These are phyloP conservation scores for Himantopus leucocephalus DNA, from an alignment of 2,113 vertebrate species.

Conservation along the genomic window DNA sequence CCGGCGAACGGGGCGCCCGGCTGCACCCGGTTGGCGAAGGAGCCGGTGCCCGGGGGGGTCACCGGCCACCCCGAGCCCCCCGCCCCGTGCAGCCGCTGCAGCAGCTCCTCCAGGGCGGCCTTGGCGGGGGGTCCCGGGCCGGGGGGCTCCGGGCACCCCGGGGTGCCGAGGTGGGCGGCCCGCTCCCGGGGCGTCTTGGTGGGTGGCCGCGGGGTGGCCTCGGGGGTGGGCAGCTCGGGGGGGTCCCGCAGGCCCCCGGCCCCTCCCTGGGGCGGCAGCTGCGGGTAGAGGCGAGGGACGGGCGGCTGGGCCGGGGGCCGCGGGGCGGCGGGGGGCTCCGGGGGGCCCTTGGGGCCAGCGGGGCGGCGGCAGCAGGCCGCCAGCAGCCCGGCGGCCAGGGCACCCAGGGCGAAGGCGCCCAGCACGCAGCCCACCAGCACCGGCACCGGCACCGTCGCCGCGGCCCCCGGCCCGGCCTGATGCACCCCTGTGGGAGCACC, in stretches of 20 bases:
- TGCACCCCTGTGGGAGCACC: background rate
- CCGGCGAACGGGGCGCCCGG: fast-evolving
- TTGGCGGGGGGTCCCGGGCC: background rate
- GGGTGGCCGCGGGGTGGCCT: no score
- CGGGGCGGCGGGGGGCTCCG: background rate
- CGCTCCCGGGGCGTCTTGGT: no score
- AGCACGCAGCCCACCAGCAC: slow-evolving; percentile 40
- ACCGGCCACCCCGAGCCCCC: background rate
- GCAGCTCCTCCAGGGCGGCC: background rate
- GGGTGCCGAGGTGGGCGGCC: no score
- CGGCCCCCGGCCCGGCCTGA: background rate
- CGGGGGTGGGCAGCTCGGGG: no score
- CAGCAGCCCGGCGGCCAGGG: background rate
- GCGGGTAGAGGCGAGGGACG: no score
- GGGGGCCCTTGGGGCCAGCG: background rate
- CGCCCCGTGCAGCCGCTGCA: background rate
- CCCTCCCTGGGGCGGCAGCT: no score
- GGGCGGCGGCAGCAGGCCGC: background rate
- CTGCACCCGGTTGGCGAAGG: background rate
- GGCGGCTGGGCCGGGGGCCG: background rate
- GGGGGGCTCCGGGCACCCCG: no score
- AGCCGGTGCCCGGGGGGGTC: background rate
- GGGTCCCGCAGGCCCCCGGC: no score
- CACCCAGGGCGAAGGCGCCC: background rate
- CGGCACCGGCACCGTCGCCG: background rate